A percentile compares a stretch with the other conserved stretches of the same genome.
Conservation (phyloP, 2,113 vertebrate genomes). For the Odontophorus gujanensis region DNA sequence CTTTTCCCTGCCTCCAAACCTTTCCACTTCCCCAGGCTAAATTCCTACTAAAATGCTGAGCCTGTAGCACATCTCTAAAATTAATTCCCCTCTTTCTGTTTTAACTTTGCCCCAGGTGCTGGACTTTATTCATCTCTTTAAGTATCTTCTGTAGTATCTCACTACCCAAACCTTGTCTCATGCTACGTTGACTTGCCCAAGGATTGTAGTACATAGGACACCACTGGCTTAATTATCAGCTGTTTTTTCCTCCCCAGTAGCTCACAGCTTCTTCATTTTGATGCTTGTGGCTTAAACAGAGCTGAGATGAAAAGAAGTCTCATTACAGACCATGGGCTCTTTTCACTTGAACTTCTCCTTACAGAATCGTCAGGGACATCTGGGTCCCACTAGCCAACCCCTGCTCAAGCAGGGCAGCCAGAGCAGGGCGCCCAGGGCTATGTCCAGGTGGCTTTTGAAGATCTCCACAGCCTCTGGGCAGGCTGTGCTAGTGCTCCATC, state of each 20-base stretch:
- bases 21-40: background rate
- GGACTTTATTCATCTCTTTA: background rate
- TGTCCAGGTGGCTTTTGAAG: background rate
- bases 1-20: background rate
- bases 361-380: background rate
- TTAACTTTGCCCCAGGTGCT: background rate
- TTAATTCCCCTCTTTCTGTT: background rate
- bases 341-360: background rate
- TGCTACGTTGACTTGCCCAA: background rate
- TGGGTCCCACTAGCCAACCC: background rate
- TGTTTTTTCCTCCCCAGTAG: background rate
- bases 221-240: background rate
- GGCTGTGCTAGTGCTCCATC: background rate
- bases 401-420: background rate
- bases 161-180: background rate
- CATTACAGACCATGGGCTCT: background rate
- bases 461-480: background rate
- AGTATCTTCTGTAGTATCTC: background rate
- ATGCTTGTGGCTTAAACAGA: background rate
- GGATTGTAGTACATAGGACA: background rate
- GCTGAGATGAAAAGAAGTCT: background rate
- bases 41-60: background rate
- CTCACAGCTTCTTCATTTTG: background rate
- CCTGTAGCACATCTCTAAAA: background rate
- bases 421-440: background rate